Evolutionary conservation across 2,888 invertebrate species (phyloP).

Genomic region (Orchestes rusci): DNA sequence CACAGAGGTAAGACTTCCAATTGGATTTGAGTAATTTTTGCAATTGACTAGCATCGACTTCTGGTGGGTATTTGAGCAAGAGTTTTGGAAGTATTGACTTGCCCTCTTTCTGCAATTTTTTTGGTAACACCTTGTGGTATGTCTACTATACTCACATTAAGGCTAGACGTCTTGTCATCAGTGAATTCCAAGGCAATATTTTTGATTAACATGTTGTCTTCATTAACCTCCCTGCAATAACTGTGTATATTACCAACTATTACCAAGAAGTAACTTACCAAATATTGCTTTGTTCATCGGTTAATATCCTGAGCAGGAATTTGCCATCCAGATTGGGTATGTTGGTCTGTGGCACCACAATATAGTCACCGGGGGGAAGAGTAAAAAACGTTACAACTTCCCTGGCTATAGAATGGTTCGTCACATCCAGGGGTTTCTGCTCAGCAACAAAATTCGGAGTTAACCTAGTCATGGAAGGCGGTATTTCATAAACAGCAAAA

Average conservation of each 20-base stretch:
- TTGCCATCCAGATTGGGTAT: slow-evolving; percentile 60
- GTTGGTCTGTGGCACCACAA: slow-evolving; percentile 66
- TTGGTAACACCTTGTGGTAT: not conserved
- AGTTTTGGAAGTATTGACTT: slow-evolving; percentile 48
- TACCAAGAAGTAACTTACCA: no score
- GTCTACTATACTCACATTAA: slow-evolving; percentile 36
- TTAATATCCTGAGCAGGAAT: slow-evolving; percentile 63
- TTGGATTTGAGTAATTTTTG: slow-evolving; percentile 53
- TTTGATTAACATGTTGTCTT: slow-evolving; percentile 63
- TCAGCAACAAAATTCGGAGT: slow-evolving; percentile 55
- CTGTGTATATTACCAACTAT: no score
- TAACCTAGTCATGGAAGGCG: slow-evolving; percentile 53
- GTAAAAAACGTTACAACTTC: slow-evolving; percentile 70
- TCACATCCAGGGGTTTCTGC: slow-evolving; percentile 59
- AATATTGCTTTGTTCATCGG: slow-evolving; percentile 65
- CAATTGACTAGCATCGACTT: slow-evolving; percentile 55
- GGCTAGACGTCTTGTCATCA: slow-evolving; percentile 45
- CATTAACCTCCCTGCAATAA: slow-evolving; percentile 62
- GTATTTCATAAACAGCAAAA: slow-evolving; percentile 65
- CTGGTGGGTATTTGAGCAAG: slow-evolving; percentile 50
- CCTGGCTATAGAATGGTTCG: slow-evolving; percentile 56
- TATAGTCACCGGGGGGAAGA: slow-evolving; percentile 65
- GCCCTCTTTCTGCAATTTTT: slow-evolving; percentile 48
- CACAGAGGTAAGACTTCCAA: slow-evolving; percentile 52
- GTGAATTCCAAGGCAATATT: slow-evolving; percentile 54